Conservation (phyloP, 2,888 invertebrate species). For the Schizaphis graminum region DNA sequence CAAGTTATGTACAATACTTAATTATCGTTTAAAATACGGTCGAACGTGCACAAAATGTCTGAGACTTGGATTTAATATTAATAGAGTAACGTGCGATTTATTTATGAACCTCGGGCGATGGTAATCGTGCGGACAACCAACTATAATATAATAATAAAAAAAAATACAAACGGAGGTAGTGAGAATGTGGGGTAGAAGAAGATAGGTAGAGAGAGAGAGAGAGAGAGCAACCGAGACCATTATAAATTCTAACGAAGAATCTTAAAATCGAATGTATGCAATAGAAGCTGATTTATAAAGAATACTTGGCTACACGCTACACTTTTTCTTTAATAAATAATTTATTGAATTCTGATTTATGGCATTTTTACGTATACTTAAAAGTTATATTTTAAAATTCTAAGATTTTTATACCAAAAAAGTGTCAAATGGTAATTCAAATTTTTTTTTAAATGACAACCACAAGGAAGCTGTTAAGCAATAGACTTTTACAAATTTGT, state of each 20-base stretch:
- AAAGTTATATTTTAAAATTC: not conserved
- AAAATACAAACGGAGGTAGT: not conserved
- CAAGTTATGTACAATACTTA: not conserved
- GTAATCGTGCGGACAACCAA: not conserved
- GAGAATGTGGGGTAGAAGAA: not conserved
- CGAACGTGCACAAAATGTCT: conserved; percentile 13
- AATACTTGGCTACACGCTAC: not conserved
- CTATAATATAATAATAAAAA: not conserved
- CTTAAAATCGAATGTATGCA: not conserved
- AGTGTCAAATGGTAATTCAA: not conserved
- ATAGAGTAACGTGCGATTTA: not conserved
- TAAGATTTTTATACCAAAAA: not conserved
- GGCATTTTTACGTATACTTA: not conserved
- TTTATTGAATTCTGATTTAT: not conserved
- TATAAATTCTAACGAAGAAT: not conserved
- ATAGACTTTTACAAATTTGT: not conserved
- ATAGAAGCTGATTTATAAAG: not conserved
- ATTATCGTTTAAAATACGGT: conserved; percentile 9
- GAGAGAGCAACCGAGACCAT: not conserved
- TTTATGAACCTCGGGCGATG: not conserved
- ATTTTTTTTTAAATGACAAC: not conserved
- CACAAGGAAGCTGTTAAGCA: not conserved
- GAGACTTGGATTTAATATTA: not conserved
- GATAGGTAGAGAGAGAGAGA: not conserved
- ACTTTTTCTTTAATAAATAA: not conserved